Evolutionary conservation across 2,888 invertebrate genomes (phyloP).

Genomic region (Harpalus rubripes): DNA sequence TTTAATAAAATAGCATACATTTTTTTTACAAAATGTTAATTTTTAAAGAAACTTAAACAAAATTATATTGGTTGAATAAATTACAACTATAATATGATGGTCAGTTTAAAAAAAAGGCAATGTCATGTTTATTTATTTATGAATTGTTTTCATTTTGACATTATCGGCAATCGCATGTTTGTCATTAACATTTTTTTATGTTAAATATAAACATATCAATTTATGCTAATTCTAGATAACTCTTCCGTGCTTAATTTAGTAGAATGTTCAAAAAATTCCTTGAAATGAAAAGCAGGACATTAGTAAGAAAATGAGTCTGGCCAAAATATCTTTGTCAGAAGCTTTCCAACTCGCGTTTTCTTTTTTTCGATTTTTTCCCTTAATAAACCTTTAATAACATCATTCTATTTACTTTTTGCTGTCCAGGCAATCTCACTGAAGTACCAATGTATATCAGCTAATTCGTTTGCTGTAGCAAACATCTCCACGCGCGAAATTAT

Average conservation of each 20-base stretch:
- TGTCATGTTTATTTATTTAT: neutral
- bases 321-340: neutral
- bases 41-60: no score
- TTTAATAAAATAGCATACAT: no score
- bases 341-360: neutral
- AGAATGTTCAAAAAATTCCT: neutral
- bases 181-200: neutral
- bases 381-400: slow-evolving; percentile 53
- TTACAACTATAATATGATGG: no score
- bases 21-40: no score
- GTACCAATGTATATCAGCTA: slow-evolving; percentile 43
- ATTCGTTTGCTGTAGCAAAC: slow-evolving; percentile 26
- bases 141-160: neutral
- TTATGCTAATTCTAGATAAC: neutral
- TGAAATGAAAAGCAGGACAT: neutral
- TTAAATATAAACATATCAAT: neutral
- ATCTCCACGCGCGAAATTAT: slow-evolving; percentile 25
- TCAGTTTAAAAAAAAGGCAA: no score
- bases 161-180: neutral
- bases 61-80: no score
- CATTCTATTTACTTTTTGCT: slow-evolving; percentile 50
- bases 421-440: slow-evolving; percentile 34
- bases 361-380: slow-evolving; percentile 36
- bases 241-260: neutral
- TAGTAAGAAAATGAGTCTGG: neutral